phyloP scores from a whole-genome alignment of 2,888 invertebrate genomes.

The Timandra comae region DNA sequence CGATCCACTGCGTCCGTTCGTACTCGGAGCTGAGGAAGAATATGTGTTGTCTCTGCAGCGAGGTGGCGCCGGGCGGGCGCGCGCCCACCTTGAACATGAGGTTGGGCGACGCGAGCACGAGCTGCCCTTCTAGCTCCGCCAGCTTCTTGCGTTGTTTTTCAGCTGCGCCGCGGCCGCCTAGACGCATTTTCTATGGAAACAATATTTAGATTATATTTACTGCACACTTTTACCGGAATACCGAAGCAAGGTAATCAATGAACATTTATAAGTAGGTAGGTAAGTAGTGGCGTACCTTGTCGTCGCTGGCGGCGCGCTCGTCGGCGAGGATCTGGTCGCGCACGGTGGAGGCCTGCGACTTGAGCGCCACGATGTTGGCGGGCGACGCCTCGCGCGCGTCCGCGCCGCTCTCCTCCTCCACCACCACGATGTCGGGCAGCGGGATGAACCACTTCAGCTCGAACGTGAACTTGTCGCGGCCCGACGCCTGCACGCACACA shows the following conservation, averaged over 20 bases:
- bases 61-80: conserved; percentile 68
- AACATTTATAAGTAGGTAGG: background rate
- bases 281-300: conserved; percentile 60
- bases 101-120: conserved; percentile 93
- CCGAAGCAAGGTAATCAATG: conserved; percentile 4
- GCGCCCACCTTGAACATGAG: conserved; percentile 89
- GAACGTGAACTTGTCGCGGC: conserved; percentile 92
- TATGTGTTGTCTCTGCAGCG: conserved; percentile 81
- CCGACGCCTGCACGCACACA: conserved; percentile 77
- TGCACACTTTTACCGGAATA: background rate
- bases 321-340: conserved; percentile 90
- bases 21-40: conserved; percentile 96
- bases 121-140: conserved; percentile 91
- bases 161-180: conserved; percentile 78
- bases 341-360: conserved; percentile 90
- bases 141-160: conserved; percentile 94
- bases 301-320: conserved; percentile 81
- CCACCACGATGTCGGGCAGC: conserved; percentile 86
- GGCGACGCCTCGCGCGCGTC: conserved; percentile 80
- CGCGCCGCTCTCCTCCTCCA: conserved; percentile 79
- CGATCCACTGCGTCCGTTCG: conserved; percentile 95
- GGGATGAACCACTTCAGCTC: conserved; percentile 97
- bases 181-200: conserved; percentile 78
- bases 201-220: background rate
- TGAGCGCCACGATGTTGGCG: conserved; percentile 88